Base-by-base conservation (phyloP, 2,888 invertebrate species). In the Herminia tarsipennalis region DNA sequence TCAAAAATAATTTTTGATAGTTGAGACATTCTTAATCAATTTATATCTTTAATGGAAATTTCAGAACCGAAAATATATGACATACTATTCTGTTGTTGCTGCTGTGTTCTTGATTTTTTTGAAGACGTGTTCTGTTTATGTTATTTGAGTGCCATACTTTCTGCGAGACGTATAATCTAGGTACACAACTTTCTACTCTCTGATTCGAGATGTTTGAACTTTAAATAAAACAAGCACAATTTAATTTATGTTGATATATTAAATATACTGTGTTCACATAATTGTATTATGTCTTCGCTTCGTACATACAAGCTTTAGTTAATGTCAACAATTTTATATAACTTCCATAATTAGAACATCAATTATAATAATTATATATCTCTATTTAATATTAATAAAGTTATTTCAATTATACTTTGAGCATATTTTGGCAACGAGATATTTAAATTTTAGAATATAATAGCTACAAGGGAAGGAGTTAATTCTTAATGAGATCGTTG, bases 251-350 rank as follows among this genome's bases (percentile, higher is more conserved):
- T 25, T 13, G 18, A 13, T 8, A 9, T 35, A 35, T 24, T 35
- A 2, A 21, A 35, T 17, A 9, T 6, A 9, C 8, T n/a, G 2
- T 17, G 17, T 27, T 13, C n/a, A 25, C 25, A 36, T 36, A 36
- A 25, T 25, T 25, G 6, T 1, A 36, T 36, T 25, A 25, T 36
- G 25, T 36, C 18, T 12, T 18, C 8, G 12, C 10, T n/a, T n/a
- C n/a, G n/a, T n/a, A n/a, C n/a, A n/a, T 36, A 25, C 25, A 36
- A 36, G 36, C 36, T 18, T 36, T 27, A 33, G 21, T n/a, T 20
- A 49, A 32, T 17, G 35, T 45, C 39, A 63, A 67, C 52, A 61
- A 25, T 44, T 46, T 61, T n/a, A n/a, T n/a, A n/a, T n/a, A n/a
- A n/a, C n/a, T n/a, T n/a, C n/a, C n/a, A n/a, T n/a, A n/a, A n/a